Base-by-base conservation (phyloP, 2,113 vertebrate species). In the Microcebus murinus region DNA sequence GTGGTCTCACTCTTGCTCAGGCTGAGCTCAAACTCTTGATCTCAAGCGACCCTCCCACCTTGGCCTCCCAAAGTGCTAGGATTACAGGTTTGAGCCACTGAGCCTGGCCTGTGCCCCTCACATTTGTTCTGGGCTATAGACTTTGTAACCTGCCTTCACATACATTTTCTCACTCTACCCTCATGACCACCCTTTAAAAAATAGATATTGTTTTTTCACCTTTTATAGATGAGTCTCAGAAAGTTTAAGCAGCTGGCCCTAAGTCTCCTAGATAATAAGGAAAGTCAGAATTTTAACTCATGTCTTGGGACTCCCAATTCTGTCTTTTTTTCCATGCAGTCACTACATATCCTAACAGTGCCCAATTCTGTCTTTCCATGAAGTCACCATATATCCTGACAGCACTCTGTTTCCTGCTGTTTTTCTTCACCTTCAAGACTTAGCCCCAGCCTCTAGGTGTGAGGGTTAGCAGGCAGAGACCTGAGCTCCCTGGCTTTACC, bases 401-500 rank as follows among this genome's bases (percentile, higher is more conserved):
- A 57, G 52, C 0, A 31, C 23, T 55, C 18, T 4, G 10, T 50
- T 93, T 93, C 91, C 92, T 93, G 89, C 61, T 82, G 17, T 39
- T 67, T 88, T 59, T 39, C 85, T 85, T 87, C 50, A 48, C 63
- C 55, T 83, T 23, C 12, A 42, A 63, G 67, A 31, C 15, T 71
- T 11, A 2, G 55, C 65, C 59, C 73, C 45, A 20, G 63, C 61
- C 61, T 18, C 61, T 67, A 82, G 73, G 89, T 91, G 31, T 82
- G 71, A 91, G 65, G 34, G 48, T 92, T 65, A 52, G 84, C 31
- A 57, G 48, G 70, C 61, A 25, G 93, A 96, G 97, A 96, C 55
- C 83, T 96, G 98, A 97, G 94, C 85, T 95, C 48, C 71, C 77
- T 93, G 57, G 92, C 94, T 88, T 15, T 74, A n/a, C 39, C 91